Percentiles rank a stretch among this genome's conserved stretches.
These are phyloP conservation scores for Micromys minutus DNA, from an alignment of 2,113 vertebrate genomes.

Conservation along the genomic window DNA sequence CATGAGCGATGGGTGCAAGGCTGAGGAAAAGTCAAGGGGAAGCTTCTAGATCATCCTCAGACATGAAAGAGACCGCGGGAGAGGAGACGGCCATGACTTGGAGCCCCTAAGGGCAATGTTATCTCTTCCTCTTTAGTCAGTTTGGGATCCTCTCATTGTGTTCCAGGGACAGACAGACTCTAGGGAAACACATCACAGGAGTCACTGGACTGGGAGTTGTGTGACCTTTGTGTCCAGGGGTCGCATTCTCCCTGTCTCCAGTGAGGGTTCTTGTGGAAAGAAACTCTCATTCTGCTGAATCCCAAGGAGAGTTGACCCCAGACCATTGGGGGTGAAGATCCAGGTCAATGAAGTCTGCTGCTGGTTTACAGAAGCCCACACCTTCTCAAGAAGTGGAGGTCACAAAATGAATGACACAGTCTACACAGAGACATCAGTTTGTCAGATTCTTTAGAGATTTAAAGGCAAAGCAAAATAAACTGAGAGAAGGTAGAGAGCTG, in stretches of 20 bases:
- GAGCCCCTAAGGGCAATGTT: neutral
- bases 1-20: neutral
- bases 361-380: neutral
- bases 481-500: neutral
- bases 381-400: neutral
- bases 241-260: neutral
- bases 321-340: neutral
- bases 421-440: neutral
- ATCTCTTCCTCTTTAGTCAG: constrained; percentile 19
- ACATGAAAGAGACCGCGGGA: constrained; percentile 48
- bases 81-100: neutral
- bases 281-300: neutral
- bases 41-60: neutral
- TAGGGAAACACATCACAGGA: neutral
- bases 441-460: neutral
- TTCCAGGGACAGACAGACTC: neutral
- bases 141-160: neutral
- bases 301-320: neutral
- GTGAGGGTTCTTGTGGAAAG: neutral
- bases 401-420: neutral
- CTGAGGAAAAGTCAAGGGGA: constrained; percentile 60
- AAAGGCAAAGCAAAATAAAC: neutral
- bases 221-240: neutral
- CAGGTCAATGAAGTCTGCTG: neutral
- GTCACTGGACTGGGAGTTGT: neutral